Conservation (phyloP, 2,797 vertebrate species). For the Craterocephalus amniculus region DNA sequence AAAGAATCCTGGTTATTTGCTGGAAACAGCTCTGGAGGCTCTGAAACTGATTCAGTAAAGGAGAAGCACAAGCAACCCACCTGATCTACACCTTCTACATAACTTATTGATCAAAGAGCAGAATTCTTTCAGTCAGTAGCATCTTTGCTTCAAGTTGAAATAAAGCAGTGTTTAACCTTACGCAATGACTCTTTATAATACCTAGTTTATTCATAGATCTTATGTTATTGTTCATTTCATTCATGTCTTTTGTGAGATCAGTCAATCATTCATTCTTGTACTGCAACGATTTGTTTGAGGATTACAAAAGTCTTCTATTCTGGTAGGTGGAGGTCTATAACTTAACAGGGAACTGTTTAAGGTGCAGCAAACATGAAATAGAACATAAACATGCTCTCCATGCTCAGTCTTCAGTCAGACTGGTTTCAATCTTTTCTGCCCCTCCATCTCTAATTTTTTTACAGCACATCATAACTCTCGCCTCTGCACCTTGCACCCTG, state of each 20-base stretch:
- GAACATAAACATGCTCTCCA: constrained; percentile 33
- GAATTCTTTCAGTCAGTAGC: not conserved
- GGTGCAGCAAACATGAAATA: constrained; percentile 11
- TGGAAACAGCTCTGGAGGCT: not conserved
- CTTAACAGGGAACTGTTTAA: not conserved
- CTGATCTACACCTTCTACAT: not conserved
- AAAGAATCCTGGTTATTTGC: no score
- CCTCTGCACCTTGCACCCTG: constrained; percentile 33
- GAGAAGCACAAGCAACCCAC: no score
- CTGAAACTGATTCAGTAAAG: not conserved
- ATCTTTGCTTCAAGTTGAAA: not conserved
- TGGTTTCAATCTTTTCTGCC: constrained; percentile 24
- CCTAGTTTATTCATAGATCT: not conserved
- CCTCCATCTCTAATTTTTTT: constrained; percentile 7
- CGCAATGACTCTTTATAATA: not conserved
- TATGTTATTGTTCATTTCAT: not conserved
- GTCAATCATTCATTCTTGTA: not conserved
- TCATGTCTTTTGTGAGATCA: not conserved
- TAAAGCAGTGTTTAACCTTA: not conserved
- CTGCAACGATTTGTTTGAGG: not conserved
- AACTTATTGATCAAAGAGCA: not conserved
- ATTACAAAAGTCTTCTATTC: not conserved
- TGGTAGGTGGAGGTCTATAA: not conserved
- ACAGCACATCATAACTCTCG: constrained; percentile 63
- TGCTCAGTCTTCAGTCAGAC: constrained; percentile 26